Conservation (phyloP, 2,888 invertebrate species). For the Microplitis manilae region DNA sequence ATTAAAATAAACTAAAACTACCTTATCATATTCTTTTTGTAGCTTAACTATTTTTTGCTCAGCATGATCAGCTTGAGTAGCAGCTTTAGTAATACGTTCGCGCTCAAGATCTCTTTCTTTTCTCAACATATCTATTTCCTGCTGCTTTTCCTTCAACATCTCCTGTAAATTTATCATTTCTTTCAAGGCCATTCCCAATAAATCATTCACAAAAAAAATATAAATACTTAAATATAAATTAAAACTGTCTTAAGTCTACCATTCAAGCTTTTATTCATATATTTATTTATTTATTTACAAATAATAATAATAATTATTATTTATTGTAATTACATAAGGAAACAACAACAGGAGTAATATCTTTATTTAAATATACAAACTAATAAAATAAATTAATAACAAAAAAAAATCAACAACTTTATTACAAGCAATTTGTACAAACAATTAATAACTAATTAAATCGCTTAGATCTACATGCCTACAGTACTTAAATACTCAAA, state of each 20-base stretch:
- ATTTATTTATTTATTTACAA: too few relatives aligned
- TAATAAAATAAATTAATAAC: neutral
- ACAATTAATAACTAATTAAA: slow-evolving; percentile 14
- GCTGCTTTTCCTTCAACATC: slow-evolving; percentile 92
- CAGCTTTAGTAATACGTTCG: slow-evolving; percentile 88
- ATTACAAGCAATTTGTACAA: slow-evolving; percentile 20
- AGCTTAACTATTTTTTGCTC: slow-evolving; percentile 77
- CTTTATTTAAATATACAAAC: neutral
- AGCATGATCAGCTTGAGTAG: slow-evolving; percentile 85
- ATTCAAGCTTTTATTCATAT: too few relatives aligned
- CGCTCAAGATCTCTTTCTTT: slow-evolving; percentile 93
- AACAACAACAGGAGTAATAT: neutral
- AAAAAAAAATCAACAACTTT: slow-evolving; percentile 11
- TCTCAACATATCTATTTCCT: slow-evolving; percentile 92
- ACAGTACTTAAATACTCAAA: neutral
- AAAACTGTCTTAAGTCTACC: too few relatives aligned
- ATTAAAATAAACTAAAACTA: slow-evolving; percentile 60
- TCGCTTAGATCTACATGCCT: slow-evolving; percentile 1
- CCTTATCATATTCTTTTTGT: slow-evolving; percentile 79
- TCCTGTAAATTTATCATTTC: slow-evolving; percentile 77
- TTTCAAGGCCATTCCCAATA: slow-evolving; percentile 2
- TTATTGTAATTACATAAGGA: neutral
- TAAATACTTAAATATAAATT: too few relatives aligned
- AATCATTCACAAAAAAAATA: neutral
- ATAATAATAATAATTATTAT: too few relatives aligned